phyloP scores from a whole-genome alignment of 2,797 vertebrate genomes.

The Dipus sagitta region DNA sequence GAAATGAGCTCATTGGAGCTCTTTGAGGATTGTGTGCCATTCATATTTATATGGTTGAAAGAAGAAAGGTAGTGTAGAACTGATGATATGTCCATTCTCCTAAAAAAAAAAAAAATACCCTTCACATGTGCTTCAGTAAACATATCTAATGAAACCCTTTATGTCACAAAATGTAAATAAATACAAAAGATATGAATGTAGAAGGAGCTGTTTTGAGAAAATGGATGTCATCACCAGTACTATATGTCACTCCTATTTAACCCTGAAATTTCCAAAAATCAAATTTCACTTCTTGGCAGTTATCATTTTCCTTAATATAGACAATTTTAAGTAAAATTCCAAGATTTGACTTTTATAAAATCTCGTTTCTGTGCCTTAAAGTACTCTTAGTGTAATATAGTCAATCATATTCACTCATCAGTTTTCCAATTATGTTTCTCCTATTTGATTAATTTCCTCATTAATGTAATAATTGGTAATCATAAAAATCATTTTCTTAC shows the following conservation, averaged over 20 bases:
- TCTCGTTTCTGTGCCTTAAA: slow-evolving; percentile 79
- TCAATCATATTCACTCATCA: slow-evolving; percentile 86
- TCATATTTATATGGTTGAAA: no score
- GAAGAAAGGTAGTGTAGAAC: no score
- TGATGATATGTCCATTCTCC: no score
- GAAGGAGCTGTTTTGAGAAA: no score
- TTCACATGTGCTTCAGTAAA: no score
- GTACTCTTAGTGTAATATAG: slow-evolving; percentile 81
- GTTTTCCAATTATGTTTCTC: slow-evolving; percentile 87
- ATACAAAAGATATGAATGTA: no score
- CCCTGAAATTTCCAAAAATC: slow-evolving; percentile 61
- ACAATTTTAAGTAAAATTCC: slow-evolving; percentile 71
- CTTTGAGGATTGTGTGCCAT: no score
- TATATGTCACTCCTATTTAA: slow-evolving; percentile 10
- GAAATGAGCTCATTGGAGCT: no score
- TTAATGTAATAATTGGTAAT: slow-evolving; percentile 88
- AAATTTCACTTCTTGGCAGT: not conserved
- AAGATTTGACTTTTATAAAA: slow-evolving; percentile 60
- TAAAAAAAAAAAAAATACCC: no score
- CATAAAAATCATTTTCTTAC: slow-evolving; percentile 85
- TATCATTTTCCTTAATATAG: slow-evolving; percentile 59
- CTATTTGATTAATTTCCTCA: slow-evolving; percentile 87
- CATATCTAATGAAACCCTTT: no score
- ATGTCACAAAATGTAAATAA: no score
- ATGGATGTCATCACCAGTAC: not conserved